Evolutionary conservation across 2,888 invertebrate species (phyloP).

Genomic region (Drosophila incognita): DNA sequence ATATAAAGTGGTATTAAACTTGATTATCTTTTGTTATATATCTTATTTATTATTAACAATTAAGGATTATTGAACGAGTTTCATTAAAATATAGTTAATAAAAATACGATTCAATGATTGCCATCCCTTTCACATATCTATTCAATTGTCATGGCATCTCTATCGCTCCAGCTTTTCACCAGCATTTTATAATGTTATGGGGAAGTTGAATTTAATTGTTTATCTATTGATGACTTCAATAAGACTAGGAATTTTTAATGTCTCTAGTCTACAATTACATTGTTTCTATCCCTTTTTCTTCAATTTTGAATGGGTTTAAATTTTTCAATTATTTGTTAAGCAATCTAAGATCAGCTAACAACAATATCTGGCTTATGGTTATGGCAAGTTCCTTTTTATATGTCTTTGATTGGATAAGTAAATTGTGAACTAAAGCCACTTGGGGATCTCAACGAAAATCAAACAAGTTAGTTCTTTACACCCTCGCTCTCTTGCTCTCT

Average conservation of each 20-base stretch:
- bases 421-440: constrained; percentile 15
- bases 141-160: no score
- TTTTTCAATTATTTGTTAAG: not conserved
- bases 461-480: constrained; percentile 19
- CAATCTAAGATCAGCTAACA: not conserved
- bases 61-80: not conserved
- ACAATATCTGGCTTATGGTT: not conserved
- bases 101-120: no score
- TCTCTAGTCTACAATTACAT: no score
- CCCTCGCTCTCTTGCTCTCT: not conserved
- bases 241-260: not conserved
- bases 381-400: not conserved
- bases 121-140: no score
- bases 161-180: no score
- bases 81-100: no score
- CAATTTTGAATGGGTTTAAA: not conserved
- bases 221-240: no score
- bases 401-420: constrained; percentile 27
- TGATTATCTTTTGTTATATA: not conserved
- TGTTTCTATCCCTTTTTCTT: not conserved
- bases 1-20: no score
- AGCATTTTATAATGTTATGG: no score
- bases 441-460: constrained; percentile 26
- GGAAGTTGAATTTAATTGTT: no score
- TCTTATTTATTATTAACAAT: not conserved